Evolutionary conservation across 2,888 invertebrate species (phyloP).

Genomic region (Sepioteuthis lessoniana): DNA sequence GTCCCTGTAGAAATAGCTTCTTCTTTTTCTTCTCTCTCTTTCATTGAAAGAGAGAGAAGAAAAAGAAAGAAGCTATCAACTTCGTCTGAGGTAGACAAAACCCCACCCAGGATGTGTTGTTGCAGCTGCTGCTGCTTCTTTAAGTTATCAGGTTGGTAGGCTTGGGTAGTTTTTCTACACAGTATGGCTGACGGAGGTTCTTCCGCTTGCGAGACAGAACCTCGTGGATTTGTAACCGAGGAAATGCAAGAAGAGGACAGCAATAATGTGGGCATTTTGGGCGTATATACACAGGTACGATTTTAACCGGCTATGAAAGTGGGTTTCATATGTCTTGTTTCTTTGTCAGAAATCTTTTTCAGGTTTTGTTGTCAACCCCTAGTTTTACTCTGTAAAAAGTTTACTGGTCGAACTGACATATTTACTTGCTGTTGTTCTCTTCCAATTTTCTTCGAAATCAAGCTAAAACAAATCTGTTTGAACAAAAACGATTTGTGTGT

Average conservation of each 20-base stretch:
- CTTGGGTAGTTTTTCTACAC: background rate
- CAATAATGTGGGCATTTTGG: background rate
- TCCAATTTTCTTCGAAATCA: background rate
- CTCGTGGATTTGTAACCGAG: background rate
- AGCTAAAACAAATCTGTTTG: too few relatives aligned
- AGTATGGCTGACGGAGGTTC: conserved; percentile 23
- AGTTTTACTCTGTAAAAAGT: background rate
- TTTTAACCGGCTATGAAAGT: background rate
- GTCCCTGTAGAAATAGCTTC: too few relatives aligned
- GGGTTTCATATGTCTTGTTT: background rate
- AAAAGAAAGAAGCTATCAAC: too few relatives aligned
- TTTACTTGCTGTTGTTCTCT: background rate
- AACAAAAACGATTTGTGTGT: too few relatives aligned
- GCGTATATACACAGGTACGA: background rate
- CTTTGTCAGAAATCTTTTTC: background rate
- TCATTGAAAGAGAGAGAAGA: too few relatives aligned
- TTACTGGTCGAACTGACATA: background rate
- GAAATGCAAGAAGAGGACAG: background rate
- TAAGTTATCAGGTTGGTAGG: background rate
- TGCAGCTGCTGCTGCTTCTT: background rate
- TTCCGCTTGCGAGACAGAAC: background rate
- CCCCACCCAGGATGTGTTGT: background rate
- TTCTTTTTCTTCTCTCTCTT: background rate
- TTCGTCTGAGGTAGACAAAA: background rate
- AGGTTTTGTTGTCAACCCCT: background rate